These are phyloP conservation scores for Pterocles orientalis DNA, from an alignment of 2,113 vertebrate genomes.

Conservation along the genomic window DNA sequence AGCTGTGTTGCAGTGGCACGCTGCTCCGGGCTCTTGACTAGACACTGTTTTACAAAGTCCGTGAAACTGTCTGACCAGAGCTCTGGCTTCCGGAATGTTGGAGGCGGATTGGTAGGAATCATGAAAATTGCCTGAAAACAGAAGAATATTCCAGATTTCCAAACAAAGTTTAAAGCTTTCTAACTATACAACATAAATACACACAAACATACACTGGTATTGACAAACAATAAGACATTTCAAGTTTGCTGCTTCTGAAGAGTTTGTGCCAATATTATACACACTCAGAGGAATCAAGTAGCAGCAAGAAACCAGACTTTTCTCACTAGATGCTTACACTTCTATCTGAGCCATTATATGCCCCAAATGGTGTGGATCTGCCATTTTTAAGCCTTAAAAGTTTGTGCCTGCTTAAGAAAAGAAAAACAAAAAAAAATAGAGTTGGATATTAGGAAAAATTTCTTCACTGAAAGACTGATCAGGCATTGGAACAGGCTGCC, in stretches of 20 bases:
- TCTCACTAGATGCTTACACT: not conserved
- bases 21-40: conserved; percentile 91
- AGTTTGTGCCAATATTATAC: not conserved
- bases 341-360: not conserved
- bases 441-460: too few relatives aligned
- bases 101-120: conserved; percentile 95
- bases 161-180: not conserved
- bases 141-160: not conserved
- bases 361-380: not conserved
- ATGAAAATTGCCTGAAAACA: conserved; percentile 91
- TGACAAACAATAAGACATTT: accelerated
- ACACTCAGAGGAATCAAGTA: not conserved
- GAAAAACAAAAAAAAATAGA: too few relatives aligned
- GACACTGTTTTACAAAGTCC: conserved; percentile 90
- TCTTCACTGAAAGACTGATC: too few relatives aligned
- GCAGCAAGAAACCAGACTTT: not conserved
- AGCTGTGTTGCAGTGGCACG: conserved; percentile 90
- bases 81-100: conserved; percentile 87
- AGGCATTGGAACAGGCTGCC: too few relatives aligned
- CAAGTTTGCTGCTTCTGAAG: not conserved
- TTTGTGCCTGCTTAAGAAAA: not conserved
- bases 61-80: conserved; percentile 83
- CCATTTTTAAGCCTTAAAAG: not conserved
- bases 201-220: not conserved
- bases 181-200: not conserved